These are phyloP conservation scores for Meliscaeva auricollis DNA, from an alignment of 2,888 invertebrate genomes.

Conservation along the genomic window DNA sequence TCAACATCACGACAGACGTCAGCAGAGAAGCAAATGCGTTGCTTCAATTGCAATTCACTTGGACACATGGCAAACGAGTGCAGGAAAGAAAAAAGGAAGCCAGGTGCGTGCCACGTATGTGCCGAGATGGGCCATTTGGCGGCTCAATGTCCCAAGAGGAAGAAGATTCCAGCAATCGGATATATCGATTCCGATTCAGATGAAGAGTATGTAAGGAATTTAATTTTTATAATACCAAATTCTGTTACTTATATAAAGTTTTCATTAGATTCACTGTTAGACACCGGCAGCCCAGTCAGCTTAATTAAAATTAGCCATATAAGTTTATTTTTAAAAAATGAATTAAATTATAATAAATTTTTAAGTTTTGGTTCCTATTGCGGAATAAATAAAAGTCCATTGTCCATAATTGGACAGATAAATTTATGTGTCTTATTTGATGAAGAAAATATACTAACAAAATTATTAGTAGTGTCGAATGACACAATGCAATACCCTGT, in stretches of 20 bases:
- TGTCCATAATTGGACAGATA: conserved; percentile 51
- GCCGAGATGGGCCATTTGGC: conserved; percentile 54
- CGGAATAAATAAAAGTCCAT: conserved; percentile 59
- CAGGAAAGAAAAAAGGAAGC: conserved; percentile 43
- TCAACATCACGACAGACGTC: neutral
- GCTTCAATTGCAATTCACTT: conserved; percentile 60
- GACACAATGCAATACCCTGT: conserved; percentile 1
- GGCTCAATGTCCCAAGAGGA: conserved; percentile 52
- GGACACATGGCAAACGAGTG: conserved; percentile 46
- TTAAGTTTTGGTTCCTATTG: neutral
- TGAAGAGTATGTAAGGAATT: neutral
- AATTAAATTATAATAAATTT: neutral
- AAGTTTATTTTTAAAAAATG: conserved; percentile 4
- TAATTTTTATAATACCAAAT: conserved; percentile 1
- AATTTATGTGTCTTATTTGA: conserved; percentile 42
- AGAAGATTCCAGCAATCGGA: conserved; percentile 16
- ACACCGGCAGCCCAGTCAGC: conserved; percentile 69
- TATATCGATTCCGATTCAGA: conserved; percentile 3
- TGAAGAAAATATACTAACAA: conserved; percentile 38
- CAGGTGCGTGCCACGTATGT: conserved; percentile 46
- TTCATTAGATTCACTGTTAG: conserved; percentile 58
- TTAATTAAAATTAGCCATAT: conserved; percentile 41
- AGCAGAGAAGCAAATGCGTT: conserved; percentile 7
- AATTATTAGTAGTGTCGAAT: neutral
- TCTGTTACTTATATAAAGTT: neutral